These are phyloP conservation scores for Brachionus calyciflorus DNA, from an alignment of 1,140 invertebrate species.

Conservation along the genomic window DNA sequence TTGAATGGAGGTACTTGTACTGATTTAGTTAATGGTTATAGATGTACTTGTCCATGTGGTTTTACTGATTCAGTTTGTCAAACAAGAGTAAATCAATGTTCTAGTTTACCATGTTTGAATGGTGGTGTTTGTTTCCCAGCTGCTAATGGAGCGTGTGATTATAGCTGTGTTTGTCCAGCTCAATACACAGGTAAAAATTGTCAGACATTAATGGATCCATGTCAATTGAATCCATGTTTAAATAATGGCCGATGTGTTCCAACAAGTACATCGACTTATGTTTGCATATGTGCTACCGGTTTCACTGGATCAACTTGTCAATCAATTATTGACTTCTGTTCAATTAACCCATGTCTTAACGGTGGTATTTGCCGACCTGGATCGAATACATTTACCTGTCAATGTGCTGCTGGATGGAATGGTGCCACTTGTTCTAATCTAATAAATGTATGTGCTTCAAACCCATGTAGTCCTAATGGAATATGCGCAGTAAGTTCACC, in stretches of 20 bases:
- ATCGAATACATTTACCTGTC: slow-evolving; percentile 28
- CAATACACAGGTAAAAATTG: slow-evolving; percentile 49
- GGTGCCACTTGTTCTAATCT: slow-evolving; percentile 67
- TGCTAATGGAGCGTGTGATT: neutral
- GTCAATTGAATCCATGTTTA: slow-evolving; percentile 32
- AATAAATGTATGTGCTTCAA: slow-evolving; percentile 61
- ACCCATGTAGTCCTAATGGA: slow-evolving; percentile 47
- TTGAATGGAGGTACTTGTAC: slow-evolving; percentile 46
- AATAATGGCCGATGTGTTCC: slow-evolving; percentile 32
- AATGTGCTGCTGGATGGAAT: slow-evolving; percentile 48
- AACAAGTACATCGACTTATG: neutral
- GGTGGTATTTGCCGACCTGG: slow-evolving; percentile 10
- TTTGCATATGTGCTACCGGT: slow-evolving; percentile 73
- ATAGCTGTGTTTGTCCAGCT: slow-evolving; percentile 48
- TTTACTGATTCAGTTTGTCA: slow-evolving; percentile 41
- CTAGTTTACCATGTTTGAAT: slow-evolving; percentile 70
- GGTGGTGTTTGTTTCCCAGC: slow-evolving; percentile 69
- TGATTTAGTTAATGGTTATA: slow-evolving; percentile 51
- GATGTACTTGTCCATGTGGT: slow-evolving; percentile 74
- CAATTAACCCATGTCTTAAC: slow-evolving; percentile 43
- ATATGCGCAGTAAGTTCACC: slow-evolving; percentile 16
- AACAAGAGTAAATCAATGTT: slow-evolving; percentile 46
- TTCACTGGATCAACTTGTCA: slow-evolving; percentile 92
- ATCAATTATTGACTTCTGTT: slow-evolving; percentile 83
- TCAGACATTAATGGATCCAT: slow-evolving; percentile 35